A percentile compares a stretch with the other conserved stretches of the same genome.
Conservation (phyloP, 2,888 invertebrate genomes). For the Xanthorhoe spadicearia region DNA sequence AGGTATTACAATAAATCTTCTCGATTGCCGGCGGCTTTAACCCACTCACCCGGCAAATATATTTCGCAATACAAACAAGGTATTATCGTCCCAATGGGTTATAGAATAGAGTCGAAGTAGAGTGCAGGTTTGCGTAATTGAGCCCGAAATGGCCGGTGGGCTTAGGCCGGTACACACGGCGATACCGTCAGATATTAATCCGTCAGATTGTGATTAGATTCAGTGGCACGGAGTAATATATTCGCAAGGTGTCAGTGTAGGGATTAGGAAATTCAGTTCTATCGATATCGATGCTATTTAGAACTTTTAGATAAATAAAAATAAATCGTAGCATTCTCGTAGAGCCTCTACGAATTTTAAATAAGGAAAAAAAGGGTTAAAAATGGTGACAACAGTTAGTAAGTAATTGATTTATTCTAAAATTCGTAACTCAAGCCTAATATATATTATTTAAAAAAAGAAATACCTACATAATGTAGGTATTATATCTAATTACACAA, state of each 20-base stretch:
- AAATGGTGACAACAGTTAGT: too few species aligned
- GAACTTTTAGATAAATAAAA: background rate
- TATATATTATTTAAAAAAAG: too few species aligned
- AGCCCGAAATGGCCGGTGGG: conserved; percentile 64
- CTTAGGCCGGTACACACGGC: conserved; percentile 63
- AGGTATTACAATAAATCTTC: conserved; percentile 80
- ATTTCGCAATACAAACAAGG: conserved; percentile 37
- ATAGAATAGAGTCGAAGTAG: conserved; percentile 33
- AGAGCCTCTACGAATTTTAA: background rate
- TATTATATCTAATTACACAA: too few species aligned
- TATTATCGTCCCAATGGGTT: conserved; percentile 46
- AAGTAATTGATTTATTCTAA: too few species aligned
- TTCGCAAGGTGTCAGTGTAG: conserved; percentile 72
- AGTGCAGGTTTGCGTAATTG: conserved; percentile 36
- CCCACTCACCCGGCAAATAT: conserved; percentile 58
- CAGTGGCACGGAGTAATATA: conserved; percentile 82
- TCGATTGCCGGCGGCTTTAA: conserved; percentile 61
- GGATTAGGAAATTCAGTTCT: conserved; percentile 21
- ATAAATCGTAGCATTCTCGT: background rate
- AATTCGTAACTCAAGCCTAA: too few species aligned
- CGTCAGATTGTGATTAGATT: conserved; percentile 83
- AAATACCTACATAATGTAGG: too few species aligned
- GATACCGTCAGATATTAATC: conserved; percentile 78
- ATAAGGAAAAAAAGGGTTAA: background rate
- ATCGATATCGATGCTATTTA: conserved; percentile 48